Evolutionary conservation across 2,888 invertebrate species (phyloP).

Genomic region (Heliconius erato): DNA sequence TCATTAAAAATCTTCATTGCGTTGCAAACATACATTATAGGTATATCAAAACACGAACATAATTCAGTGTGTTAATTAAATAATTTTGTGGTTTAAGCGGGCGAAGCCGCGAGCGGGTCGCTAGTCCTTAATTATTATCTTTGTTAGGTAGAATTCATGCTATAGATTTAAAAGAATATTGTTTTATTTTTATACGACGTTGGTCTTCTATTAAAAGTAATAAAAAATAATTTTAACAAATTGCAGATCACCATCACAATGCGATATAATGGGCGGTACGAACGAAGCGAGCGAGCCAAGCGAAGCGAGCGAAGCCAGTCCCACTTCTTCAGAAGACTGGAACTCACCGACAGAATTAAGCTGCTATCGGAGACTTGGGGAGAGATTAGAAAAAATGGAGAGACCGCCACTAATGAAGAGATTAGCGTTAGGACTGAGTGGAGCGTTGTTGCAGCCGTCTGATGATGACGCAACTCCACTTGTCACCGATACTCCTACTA

Average conservation of each 20-base stretch:
- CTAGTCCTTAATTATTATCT: too few species aligned
- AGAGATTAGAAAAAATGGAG: slow-evolving; percentile 86
- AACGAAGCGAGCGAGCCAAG: slow-evolving; percentile 71
- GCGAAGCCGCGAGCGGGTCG: too few species aligned
- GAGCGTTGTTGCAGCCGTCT: slow-evolving; percentile 78
- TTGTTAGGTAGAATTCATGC: too few species aligned
- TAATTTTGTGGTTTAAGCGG: too few species aligned
- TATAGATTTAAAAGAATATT: too few species aligned
- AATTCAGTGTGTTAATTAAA: too few species aligned
- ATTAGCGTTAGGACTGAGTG: slow-evolving; percentile 91
- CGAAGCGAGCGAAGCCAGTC: slow-evolving; percentile 76
- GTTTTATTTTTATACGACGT: too few species aligned
- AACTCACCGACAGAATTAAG: slow-evolving; percentile 95
- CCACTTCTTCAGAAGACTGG: slow-evolving; percentile 93
- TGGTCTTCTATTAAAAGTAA: background rate
- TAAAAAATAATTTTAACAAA: background rate
- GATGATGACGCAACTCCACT: slow-evolving; percentile 91
- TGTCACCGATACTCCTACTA: slow-evolving; percentile 88
- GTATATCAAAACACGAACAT: too few species aligned
- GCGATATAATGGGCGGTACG: slow-evolving; percentile 74
- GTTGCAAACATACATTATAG: too few species aligned
- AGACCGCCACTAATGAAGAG: slow-evolving; percentile 93
- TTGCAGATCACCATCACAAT: slow-evolving; percentile 76
- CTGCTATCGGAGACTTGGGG: slow-evolving; percentile 92
- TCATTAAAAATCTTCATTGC: too few species aligned